These are phyloP conservation scores for Xiphydria camelus DNA, from an alignment of 2,888 invertebrate species.

Conservation along the genomic window DNA sequence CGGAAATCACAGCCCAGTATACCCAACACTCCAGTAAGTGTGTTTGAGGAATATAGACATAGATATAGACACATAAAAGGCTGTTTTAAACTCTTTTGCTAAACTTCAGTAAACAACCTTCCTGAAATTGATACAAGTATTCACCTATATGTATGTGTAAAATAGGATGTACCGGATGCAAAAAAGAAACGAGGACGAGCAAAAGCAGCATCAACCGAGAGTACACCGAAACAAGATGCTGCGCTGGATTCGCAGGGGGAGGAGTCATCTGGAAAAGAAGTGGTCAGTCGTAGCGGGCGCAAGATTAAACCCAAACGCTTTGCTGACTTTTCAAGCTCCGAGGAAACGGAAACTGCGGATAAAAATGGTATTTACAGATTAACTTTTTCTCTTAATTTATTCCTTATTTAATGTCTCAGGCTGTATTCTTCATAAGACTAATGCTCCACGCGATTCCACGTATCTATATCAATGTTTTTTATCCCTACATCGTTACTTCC, in stretches of 20 bases:
- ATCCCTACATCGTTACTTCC: too few relatives aligned
- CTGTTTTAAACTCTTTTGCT: too few relatives aligned
- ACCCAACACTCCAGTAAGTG: constrained; percentile 43
- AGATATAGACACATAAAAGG: too few relatives aligned
- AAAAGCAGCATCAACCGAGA: constrained; percentile 30
- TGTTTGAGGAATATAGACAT: too few relatives aligned
- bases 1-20: constrained; percentile 38
- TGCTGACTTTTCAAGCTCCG: constrained; percentile 50
- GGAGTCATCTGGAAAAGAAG: constrained; percentile 62
- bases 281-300: constrained; percentile 72
- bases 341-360: constrained; percentile 42
- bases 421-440: too few relatives aligned
- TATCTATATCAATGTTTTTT: too few relatives aligned
- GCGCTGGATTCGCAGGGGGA: constrained; percentile 55
- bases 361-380: constrained; percentile 39
- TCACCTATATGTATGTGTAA: too few relatives aligned
- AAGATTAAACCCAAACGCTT: constrained; percentile 71
- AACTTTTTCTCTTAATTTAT: too few relatives aligned
- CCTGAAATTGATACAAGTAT: too few relatives aligned
- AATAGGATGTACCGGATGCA: constrained; percentile 34
- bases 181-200: constrained; percentile 33
- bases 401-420: too few relatives aligned
- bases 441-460: too few relatives aligned
- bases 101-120: too few relatives aligned
- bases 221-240: constrained; percentile 36